Evolutionary conservation across 2,888 invertebrate genomes (phyloP), one percentile per base, ranked within the genome.

Genomic region (Argyra leucocephala): DNA sequence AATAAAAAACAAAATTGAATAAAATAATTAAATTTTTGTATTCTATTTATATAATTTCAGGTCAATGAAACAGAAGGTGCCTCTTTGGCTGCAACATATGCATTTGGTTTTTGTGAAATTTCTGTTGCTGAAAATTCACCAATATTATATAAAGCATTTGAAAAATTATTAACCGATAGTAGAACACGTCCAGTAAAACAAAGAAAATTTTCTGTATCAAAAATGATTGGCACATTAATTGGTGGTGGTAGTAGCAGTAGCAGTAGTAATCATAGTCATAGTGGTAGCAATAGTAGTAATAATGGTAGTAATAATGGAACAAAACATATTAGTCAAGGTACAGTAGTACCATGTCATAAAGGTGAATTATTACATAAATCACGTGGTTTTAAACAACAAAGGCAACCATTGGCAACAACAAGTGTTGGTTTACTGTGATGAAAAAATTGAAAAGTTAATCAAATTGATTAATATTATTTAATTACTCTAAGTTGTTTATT

Each of bases 61-160:
- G 87, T 89, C 66, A 83, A 86, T 61, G 86, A 87, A 74, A 83
- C 85, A 66, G 89, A 90, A 75, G 90, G 88, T 22, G 85, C 87
- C 71, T 82, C 85, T 31, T 76, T 86, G 48, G 88, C 88, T 58
- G 82, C 86, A 58, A 84, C 86, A 66, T 83, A 86, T 75, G 85
- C 86, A 22, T 87, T 88, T 69, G 88, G 86, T 63, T 91, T 90
- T 80, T 86, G 87, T 78, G 90, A 91, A 78, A 87, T 90, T 21
- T 89, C 89, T 24, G 90, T 90, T 9, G 90, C 90, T 0, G 90
- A 90, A 77, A 90, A 90, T 79, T 87, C 86, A 24, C 84, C 86
- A 21, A 86, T 86, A 71, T 84, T 90, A 61, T 88, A 88, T 78
- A 84, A 87, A 62, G 86, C 88, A 66, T 88, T 91, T 72, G 89